These are phyloP conservation scores for Dryococelus australis DNA, from an alignment of 2,888 invertebrate genomes.

Conservation along the genomic window DNA sequence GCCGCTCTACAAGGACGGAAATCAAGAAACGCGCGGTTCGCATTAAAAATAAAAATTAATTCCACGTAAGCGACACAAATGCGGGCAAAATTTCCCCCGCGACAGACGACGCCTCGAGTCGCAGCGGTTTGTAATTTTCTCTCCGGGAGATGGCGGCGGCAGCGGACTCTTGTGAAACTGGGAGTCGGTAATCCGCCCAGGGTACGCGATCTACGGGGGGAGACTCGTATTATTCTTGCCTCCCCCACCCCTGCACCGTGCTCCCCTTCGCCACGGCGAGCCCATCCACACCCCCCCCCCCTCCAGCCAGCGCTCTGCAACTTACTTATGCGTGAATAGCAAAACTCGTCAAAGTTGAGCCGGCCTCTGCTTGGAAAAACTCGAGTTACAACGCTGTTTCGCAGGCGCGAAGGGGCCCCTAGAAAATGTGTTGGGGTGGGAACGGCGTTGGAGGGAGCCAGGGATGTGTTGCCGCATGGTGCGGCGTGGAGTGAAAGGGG, in stretches of 20 bases:
- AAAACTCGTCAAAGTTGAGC: slow-evolving; percentile 11
- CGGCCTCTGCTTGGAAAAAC: slow-evolving; percentile 8
- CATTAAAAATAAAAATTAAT: background rate
- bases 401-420: background rate
- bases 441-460: no score
- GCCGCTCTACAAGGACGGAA: no score
- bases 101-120: background rate
- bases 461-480: background rate
- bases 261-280: background rate
- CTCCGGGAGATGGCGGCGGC: background rate
- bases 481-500: background rate
- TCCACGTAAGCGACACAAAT: background rate
- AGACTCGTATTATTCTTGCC: background rate
- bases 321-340: background rate
- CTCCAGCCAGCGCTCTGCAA: background rate
- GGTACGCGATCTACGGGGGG: background rate
- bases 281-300: background rate
- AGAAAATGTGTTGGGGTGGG: background rate
- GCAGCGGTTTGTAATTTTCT: background rate
- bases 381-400: background rate
- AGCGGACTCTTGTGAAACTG: background rate
- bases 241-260: background rate
- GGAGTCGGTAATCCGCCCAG: background rate
- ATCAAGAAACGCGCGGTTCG: no score
- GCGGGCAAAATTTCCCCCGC: background rate